Evolutionary conservation across 2,888 invertebrate species (phyloP), one percentile per base, ranked within the genome.

Genomic region (Formica aserva): DNA sequence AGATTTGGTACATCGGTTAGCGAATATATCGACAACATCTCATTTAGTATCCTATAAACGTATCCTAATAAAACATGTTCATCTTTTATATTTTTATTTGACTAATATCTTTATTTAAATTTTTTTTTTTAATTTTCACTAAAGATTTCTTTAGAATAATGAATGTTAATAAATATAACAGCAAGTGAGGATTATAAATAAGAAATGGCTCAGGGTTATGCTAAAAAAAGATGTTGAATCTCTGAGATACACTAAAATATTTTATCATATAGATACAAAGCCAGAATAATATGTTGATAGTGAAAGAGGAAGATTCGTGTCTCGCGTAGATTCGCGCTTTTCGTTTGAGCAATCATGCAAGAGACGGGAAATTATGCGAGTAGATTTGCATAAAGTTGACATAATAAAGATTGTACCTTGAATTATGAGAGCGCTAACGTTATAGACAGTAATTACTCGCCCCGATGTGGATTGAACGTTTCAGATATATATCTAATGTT

Each of bases 401-500:
- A 22, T 77, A 71, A 55, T 75, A 62, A 62, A 77, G 69, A 76
- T 57, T 32, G 71, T 69, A 71, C 55, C 38, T 78, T 71, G 78
- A 78, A 57, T 78, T 78, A 71, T 22, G 41, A 67, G 71, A 71
- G 18, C 11, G 32, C 57, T 41, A 57, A 6, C 57, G 57, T 87
- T 89, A 89, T 83, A 77, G 84, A 84, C 85, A 45, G 57, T 41
- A 87, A 87, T 89, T 88, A 85, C 81, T 82, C 77, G 82, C 82
- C 26, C 55, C 80, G 26, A 35, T 72, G 82, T 81, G 32, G 22
- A 71, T 78, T 69, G 57, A 69, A 60, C 29, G 22, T 69, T 32
- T n/a, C 29, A 69, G 57, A 69, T 78, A 32, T 77, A 57, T 69
- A 78, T 78, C 78, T 69, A 41, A 67, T 69, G 45, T 78, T 78